phyloP scores from a whole-genome alignment of 2,888 invertebrate genomes.

The Oscheius sp. region DNA sequence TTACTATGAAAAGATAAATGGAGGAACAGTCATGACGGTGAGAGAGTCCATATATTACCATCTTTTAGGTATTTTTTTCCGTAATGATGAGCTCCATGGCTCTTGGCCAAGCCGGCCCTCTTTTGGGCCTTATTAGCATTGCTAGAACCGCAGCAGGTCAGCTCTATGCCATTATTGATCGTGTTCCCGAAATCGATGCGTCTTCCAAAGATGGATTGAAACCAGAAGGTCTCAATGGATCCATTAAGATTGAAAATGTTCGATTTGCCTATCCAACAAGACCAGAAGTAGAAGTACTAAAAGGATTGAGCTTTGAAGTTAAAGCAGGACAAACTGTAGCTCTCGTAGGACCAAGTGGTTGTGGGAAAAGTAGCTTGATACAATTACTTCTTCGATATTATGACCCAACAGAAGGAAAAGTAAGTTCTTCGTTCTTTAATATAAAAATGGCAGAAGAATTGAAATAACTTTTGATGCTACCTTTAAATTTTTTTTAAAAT shows the following conservation, averaged over 20 bases:
- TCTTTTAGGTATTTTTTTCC: conserved; percentile 72
- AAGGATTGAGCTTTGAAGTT: conserved; percentile 55
- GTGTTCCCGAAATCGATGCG: conserved; percentile 67
- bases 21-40: conserved; percentile 49
- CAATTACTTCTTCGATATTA: conserved; percentile 63
- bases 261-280: conserved; percentile 73
- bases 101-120: conserved; percentile 83
- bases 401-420: conserved; percentile 51
- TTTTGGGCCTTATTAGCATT: conserved; percentile 82
- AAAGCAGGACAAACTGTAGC: conserved; percentile 63
- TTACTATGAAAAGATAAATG: conserved; percentile 38
- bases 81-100: conserved; percentile 73
- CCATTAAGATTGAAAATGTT: conserved; percentile 72
- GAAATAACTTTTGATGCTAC: too few species aligned
- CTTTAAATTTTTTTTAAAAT: too few species aligned
- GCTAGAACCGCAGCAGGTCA: conserved; percentile 81
- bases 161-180: conserved; percentile 73
- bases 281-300: conserved; percentile 68
- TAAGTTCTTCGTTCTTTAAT: neutral
- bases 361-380: conserved; percentile 60
- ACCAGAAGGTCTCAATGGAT: conserved; percentile 71
- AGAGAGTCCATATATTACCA: too few species aligned
- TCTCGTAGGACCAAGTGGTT: conserved; percentile 64
- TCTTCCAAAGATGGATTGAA: conserved; percentile 70
- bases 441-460: too few species aligned